Evolutionary conservation across 2,888 invertebrate genomes (phyloP), one percentile per base, ranked within the genome.

Genomic region (Teinopalpus imperialis): DNA sequence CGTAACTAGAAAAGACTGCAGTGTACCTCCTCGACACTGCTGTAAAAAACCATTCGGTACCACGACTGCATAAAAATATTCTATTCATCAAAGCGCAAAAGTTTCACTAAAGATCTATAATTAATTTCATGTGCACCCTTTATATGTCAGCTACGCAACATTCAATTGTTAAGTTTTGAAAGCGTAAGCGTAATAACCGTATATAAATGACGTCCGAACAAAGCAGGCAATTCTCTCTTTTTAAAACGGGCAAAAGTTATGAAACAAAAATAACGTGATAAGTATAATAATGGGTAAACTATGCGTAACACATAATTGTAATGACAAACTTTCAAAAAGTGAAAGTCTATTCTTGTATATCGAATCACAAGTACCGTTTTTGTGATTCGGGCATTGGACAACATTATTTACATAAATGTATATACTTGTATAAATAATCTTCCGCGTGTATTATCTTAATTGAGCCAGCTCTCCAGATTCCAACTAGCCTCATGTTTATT

Each of bases 141-240:
- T 46, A 21, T 34, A 3, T 37, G 34, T 18, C 21, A 29, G 29
- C 47, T 55, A 48, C 49, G 48, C 45, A 54, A 49, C 47, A 45
- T 47, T 52, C 49, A 47, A 53, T 50, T 51, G 48, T 44, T 44
- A 24, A 51, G 52, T 51, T 57, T 65, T 60, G 64, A 65, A 64
- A 62, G 56, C 56, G 58, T 56, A 53, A 50, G 50, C 42, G 51
- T 54, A 53, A 60, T 65, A 70, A 77, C 73, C 68, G 69, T 55
- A 61, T 56, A 49, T 47, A 55, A 61, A 63, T 56, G 65, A 62
- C 57, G 56, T 53, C 40, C 45, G 52, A 63, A 78, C 74, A 77
- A 79, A 75, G 66, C 49, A 74, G 69, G 66, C 53, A 56, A 66
- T 62, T 65, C 69, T 66, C 57, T 72, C 69, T 70, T 67, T 61